These are phyloP conservation scores for Megaustenia siamemsis DNA, from an alignment of 2,888 invertebrate species.

Conservation along the genomic window DNA sequence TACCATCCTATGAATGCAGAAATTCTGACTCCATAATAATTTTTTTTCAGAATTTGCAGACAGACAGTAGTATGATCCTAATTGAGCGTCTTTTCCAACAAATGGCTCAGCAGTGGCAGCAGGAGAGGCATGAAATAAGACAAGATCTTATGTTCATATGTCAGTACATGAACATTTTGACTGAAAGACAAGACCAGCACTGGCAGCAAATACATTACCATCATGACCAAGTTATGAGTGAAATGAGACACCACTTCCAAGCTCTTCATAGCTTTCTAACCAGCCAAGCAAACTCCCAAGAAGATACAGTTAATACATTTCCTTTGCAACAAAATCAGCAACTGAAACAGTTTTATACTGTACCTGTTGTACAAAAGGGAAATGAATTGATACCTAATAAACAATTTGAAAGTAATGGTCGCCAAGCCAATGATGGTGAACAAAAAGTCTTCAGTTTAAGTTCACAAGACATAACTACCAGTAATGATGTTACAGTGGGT, in stretches of 20 bases:
- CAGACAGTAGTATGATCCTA: background rate
- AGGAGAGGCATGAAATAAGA: background rate
- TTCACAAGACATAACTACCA: background rate
- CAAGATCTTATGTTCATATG: background rate
- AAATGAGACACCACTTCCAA: constrained; percentile 10
- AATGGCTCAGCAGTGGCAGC: background rate
- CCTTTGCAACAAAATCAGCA: background rate
- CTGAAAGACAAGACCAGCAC: constrained; percentile 25
- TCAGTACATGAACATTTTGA: background rate
- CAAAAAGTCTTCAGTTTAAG: background rate
- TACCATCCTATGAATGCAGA: background rate
- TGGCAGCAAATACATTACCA: background rate
- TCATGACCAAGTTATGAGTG: background rate
- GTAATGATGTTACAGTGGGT: background rate
- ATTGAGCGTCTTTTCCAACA: background rate
- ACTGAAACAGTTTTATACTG: background rate
- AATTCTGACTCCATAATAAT: background rate
- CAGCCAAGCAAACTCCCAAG: background rate
- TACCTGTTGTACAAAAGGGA: background rate
- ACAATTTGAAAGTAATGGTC: background rate
- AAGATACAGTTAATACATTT: background rate
- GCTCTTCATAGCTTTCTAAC: background rate
- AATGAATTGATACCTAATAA: background rate
- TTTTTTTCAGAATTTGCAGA: background rate
- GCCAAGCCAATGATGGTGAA: background rate